These are phyloP conservation scores for Parapristionchus giblindavisi DNA, from an alignment of 2,888 invertebrate species.

Conservation along the genomic window DNA sequence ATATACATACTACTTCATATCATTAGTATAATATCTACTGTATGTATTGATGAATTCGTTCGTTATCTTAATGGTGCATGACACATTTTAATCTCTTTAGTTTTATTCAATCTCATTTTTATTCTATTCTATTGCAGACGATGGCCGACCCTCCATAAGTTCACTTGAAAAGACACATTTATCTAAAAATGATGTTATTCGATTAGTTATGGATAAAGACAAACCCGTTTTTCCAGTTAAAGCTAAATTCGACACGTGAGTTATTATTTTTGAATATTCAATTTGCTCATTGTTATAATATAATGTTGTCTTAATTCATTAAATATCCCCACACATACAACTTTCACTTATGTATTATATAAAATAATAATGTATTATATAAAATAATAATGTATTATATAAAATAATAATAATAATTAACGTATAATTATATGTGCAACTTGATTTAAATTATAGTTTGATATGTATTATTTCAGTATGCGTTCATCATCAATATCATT, in stretches of 20 bases:
- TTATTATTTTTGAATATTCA: background rate
- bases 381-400: too few relatives aligned
- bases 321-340: too few relatives aligned
- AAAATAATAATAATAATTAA: too few relatives aligned
- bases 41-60: too few relatives aligned
- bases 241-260: conserved; percentile 36
- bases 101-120: background rate
- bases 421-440: too few relatives aligned
- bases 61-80: too few relatives aligned
- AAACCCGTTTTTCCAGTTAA: conserved; percentile 39
- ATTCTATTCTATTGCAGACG: conserved; percentile 1
- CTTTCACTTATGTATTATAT: too few relatives aligned
- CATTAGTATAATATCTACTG: too few relatives aligned
- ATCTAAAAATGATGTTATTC: conserved; percentile 35
- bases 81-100: background rate
- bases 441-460: too few relatives aligned
- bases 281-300: background rate
- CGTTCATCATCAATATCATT: background rate
- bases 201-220: conserved; percentile 34
- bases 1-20: background rate
- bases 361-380: too few relatives aligned
- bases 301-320: too few relatives aligned
- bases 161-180: conserved; percentile 34
- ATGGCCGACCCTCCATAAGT: conserved; percentile 12
- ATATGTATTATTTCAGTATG: too few relatives aligned